Percentiles rank a stretch among this genome's conserved stretches.
phyloP scores from a whole-genome alignment of 2,113 vertebrate genomes.

The Festucalex cinctus region DNA sequence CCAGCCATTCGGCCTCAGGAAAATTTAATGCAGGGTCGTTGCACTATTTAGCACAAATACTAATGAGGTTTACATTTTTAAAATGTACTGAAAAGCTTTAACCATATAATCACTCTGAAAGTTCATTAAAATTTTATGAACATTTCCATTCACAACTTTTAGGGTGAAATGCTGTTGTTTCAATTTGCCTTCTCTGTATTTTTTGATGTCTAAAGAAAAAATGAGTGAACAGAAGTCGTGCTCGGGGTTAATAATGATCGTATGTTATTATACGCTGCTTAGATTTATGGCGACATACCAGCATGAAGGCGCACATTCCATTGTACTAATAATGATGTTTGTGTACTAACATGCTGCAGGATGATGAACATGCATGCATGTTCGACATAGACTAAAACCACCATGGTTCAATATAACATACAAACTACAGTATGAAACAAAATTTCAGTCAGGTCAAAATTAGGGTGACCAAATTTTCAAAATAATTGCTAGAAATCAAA shows the following conservation, averaged over 20 bases:
- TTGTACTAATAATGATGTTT: neutral
- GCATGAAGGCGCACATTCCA: neutral
- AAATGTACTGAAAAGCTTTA: neutral
- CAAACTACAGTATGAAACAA: neutral
- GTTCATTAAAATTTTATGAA: neutral
- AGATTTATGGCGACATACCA: neutral
- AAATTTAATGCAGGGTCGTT: neutral
- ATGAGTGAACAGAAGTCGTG: neutral
- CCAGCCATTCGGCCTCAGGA: neutral
- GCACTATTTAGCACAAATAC: neutral
- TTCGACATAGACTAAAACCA: neutral
- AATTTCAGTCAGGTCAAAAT: neutral
- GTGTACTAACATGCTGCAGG: neutral
- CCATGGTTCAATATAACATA: neutral
- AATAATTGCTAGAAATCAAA: no score
- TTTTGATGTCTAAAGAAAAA: neutral
- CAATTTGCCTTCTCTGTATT: neutral
- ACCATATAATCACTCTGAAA: neutral
- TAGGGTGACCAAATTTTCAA: no score
- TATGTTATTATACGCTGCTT: neutral
- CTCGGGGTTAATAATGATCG: neutral
- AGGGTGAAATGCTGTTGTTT: neutral
- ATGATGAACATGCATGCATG: neutral
- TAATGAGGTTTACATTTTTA: conserved; percentile 1
- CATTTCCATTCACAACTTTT: neutral